A percentile compares a stretch with the other conserved stretches of the same genome.
Evolutionary conservation across 1,140 invertebrate species (phyloP).

Genomic region (Bombus confusus): DNA sequence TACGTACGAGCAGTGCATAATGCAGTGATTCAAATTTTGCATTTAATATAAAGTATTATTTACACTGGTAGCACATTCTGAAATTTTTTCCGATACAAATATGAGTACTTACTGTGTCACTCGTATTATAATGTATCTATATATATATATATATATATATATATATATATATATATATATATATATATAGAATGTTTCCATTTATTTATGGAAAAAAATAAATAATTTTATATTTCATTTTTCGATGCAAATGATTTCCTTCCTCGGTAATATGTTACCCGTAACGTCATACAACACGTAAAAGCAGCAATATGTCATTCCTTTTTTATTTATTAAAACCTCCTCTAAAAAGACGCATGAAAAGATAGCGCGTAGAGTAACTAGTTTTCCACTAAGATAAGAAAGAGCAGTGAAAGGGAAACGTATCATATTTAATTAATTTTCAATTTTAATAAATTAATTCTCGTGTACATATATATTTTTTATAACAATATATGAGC

Average conservation of each 20-base stretch:
- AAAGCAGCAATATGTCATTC: not conserved
- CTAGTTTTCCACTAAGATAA: not conserved
- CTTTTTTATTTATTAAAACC: conserved; percentile 5
- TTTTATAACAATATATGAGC: not conserved
- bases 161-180: conserved; percentile 17
- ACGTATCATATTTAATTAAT: conserved; percentile 6
- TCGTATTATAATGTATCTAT: not conserved
- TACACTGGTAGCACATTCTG: not conserved
- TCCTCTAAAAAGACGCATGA: not conserved
- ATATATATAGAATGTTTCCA: conserved; percentile 15
- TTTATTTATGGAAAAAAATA: conserved; percentile 19
- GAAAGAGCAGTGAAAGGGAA: not conserved
- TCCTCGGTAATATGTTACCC: not conserved
- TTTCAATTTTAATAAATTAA: not conserved
- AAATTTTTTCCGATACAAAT: not conserved
- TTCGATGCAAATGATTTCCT: not conserved
- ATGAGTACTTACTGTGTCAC: not conserved
- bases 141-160: conserved; percentile 30
- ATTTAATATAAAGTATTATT: conserved; percentile 6
- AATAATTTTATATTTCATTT: conserved; percentile 41
- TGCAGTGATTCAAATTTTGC: conserved; percentile 69
- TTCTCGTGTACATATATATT: not conserved
- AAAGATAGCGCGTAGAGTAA: not conserved
- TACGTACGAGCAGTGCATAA: conserved; percentile 69
- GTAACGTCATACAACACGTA: not conserved